phyloP scores from a whole-genome alignment of 2,113 vertebrate genomes.

The Enhydra lutris region DNA sequence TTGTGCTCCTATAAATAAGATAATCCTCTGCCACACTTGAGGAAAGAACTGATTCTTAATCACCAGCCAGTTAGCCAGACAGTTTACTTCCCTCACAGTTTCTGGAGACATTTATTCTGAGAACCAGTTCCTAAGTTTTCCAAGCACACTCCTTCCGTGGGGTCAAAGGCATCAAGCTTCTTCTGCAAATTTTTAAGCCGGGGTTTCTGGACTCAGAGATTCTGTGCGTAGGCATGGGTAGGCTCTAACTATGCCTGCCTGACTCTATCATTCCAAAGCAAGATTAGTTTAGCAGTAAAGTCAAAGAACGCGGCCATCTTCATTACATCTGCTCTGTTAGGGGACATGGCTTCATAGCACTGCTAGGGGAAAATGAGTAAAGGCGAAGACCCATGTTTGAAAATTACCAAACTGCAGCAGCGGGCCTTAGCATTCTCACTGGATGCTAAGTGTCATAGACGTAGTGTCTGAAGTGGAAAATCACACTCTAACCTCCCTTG shows the following conservation, averaged over 20 bases:
- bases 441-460: neutral
- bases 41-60: slow-evolving; percentile 14
- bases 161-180: neutral
- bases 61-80: neutral
- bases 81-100: neutral
- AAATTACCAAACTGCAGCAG: neutral
- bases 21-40: neutral
- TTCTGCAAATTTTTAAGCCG: neutral
- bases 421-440: neutral
- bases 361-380: neutral
- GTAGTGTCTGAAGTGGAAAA: neutral
- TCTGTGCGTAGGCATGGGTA: neutral
- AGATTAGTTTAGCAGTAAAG: neutral
- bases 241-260: neutral
- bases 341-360: neutral
- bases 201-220: neutral
- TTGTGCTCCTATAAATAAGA: slow-evolving; percentile 9
- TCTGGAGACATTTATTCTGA: slow-evolving; percentile 18
- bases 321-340: neutral
- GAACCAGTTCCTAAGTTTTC: neutral
- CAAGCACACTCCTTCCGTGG: neutral
- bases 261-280: neutral
- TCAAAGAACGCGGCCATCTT: neutral
- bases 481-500: neutral
- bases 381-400: neutral